Conservation (phyloP, 2,888 invertebrate species). For the Cosmorhoe ocellata region DNA sequence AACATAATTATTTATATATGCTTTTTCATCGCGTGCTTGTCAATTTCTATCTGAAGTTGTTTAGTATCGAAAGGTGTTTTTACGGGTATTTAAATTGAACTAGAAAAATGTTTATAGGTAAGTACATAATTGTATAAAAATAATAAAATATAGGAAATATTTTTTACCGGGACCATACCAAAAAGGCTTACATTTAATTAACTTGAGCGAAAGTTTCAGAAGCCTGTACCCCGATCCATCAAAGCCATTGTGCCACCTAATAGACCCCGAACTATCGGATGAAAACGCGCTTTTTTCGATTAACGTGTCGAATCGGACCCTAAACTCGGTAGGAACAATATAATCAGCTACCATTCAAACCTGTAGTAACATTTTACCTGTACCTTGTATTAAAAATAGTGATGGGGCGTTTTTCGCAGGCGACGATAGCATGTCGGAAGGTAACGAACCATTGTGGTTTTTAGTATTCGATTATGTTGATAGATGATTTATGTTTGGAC, state of each 20-base stretch:
- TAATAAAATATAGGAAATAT: no score
- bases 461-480: conserved; percentile 74
- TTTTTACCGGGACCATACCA: conserved; percentile 4
- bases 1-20: conserved; percentile 18
- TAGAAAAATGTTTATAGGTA: conserved; percentile 1
- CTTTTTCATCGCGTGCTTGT: conserved; percentile 24
- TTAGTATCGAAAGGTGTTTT: conserved; percentile 29
- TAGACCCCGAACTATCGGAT: conserved; percentile 53
- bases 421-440: conserved; percentile 44
- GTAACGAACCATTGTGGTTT: conserved; percentile 80
- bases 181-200: conserved; percentile 56
- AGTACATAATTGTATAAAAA: no score
- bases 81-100: conserved; percentile 27
- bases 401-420: conserved; percentile 65
- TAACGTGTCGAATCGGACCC: conserved; percentile 74
- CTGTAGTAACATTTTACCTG: conserved; percentile 51
- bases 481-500: conserved; percentile 61
- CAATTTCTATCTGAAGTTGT: conserved; percentile 25
- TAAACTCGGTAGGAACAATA: conserved; percentile 74
- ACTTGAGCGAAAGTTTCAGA: conserved; percentile 52
- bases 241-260: conserved; percentile 46
- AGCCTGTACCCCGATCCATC: conserved; percentile 55
- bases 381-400: conserved; percentile 72
- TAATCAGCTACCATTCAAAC: conserved; percentile 77
- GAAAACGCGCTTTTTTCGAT: conserved; percentile 76